Percentiles rank a stretch among this genome's conserved stretches.
phyloP scores from a whole-genome alignment of 2,113 vertebrate genomes.

The Morphnarchus princeps region DNA sequence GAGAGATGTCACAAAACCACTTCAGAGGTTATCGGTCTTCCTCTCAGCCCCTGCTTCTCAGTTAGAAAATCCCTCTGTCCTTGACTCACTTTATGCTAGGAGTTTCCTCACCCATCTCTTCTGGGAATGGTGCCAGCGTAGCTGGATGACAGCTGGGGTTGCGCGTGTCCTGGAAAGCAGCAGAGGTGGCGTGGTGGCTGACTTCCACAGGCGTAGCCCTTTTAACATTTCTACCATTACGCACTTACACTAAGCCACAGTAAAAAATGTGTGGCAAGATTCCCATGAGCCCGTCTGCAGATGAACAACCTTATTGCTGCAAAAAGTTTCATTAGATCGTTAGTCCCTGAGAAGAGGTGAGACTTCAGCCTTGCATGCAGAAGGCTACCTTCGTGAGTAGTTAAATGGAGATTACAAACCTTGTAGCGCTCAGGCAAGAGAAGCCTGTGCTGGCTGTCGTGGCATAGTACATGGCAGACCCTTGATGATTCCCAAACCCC shows the following conservation, averaged over 20 bases:
- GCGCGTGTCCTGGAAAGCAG: fast-evolving
- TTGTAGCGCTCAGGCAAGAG: neutral
- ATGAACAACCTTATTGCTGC: neutral
- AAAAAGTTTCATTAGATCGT: neutral
- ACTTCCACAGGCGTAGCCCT: neutral
- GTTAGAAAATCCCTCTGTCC: neutral
- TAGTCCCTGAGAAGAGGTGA: neutral
- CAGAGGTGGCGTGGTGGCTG: neutral
- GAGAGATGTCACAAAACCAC: neutral
- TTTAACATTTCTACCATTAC: neutral
- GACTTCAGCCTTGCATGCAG: neutral
- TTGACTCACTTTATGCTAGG: neutral
- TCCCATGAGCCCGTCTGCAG: neutral
- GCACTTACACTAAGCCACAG: neutral
- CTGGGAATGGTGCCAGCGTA: neutral
- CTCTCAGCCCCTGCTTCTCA: neutral
- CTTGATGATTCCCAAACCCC: neutral
- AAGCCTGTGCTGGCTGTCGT: neutral
- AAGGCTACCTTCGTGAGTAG: neutral
- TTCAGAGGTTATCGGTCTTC: neutral
- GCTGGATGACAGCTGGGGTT: neutral
- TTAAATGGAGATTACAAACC: neutral
- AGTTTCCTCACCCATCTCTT: neutral
- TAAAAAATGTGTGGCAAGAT: neutral
- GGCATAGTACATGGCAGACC: neutral